phyloP scores from a whole-genome alignment of 2,113 vertebrate genomes.

The Haemorhous mexicanus region DNA sequence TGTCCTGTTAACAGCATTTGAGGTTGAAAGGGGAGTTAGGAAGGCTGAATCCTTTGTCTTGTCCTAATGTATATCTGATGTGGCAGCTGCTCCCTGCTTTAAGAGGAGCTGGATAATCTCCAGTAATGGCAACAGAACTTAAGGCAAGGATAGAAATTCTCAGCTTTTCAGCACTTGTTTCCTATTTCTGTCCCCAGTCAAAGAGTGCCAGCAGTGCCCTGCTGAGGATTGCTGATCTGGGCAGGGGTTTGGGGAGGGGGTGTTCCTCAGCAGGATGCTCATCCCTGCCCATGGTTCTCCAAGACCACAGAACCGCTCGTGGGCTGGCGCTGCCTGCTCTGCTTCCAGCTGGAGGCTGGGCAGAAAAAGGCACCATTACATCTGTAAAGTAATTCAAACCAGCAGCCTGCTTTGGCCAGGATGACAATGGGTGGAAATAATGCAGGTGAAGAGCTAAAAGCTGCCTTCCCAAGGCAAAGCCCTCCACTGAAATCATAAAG shows the following conservation, averaged over 20 bases:
- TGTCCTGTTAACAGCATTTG: background rate
- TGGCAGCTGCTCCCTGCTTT: constrained; percentile 8
- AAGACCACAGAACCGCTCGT: background rate
- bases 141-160: background rate
- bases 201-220: background rate
- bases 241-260: background rate
- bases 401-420: background rate
- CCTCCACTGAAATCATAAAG: constrained; percentile 2
- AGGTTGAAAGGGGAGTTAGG: background rate
- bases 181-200: background rate
- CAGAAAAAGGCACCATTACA: background rate
- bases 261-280: constrained; percentile 45
- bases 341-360: background rate
- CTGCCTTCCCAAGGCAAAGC: background rate
- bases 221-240: background rate
- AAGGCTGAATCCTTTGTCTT: background rate
- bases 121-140: background rate
- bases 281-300: background rate
- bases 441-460: constrained; percentile 28
- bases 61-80: background rate
- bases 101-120: background rate
- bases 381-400: background rate
- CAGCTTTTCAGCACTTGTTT: background rate
- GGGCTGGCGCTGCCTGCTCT: background rate
- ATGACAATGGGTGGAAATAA: background rate